These are phyloP conservation scores for Saimiri boliviensis DNA, from an alignment of 2,113 vertebrate species.

Conservation along the genomic window DNA sequence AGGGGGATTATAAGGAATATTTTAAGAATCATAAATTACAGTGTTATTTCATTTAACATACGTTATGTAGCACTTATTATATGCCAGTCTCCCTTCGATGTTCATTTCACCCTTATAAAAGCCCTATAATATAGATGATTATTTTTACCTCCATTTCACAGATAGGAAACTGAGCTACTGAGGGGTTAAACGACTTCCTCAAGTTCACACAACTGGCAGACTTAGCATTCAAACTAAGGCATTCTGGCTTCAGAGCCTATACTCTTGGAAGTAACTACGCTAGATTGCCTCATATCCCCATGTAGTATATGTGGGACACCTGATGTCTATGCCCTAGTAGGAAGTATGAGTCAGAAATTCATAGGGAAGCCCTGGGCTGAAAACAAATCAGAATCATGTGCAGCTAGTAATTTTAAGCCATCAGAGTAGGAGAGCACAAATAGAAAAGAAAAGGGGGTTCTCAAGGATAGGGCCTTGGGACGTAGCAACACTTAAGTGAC, in stretches of 20 bases:
- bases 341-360: background rate
- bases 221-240: background rate
- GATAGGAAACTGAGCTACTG: background rate
- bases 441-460: background rate
- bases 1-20: background rate
- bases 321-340: background rate
- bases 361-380: background rate
- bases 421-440: background rate
- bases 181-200: background rate
- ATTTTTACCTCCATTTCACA: background rate
- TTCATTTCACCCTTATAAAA: background rate
- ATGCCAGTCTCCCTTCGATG: background rate
- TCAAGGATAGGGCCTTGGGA: background rate
- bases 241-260: background rate
- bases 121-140: background rate
- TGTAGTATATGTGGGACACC: accelerated
- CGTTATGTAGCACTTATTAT: background rate
- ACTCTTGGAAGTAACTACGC: background rate
- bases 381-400: background rate
- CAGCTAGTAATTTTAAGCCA: background rate
- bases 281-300: background rate
- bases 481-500: background rate
- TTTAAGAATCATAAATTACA: background rate
- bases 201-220: background rate
- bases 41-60: background rate